Percentiles rank a stretch among this genome's conserved stretches.
phyloP scores from a whole-genome alignment of 1,140 invertebrate species.

The Probaryconus sp. region DNA sequence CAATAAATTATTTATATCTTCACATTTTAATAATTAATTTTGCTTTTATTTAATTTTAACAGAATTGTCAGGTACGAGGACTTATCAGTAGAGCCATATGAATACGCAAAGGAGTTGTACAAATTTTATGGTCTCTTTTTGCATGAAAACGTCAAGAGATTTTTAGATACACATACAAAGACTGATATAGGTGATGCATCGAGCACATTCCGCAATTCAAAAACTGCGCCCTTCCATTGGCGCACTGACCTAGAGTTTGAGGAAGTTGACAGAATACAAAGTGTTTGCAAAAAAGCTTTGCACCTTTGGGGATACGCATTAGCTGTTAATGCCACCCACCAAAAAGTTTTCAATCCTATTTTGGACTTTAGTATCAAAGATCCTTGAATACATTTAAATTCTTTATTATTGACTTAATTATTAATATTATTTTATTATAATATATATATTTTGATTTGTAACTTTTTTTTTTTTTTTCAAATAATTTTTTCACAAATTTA shows the following conservation, averaged over 20 bases:
- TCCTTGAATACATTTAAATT: constrained; percentile 21
- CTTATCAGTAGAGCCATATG: constrained; percentile 86
- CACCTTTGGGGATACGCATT: constrained; percentile 87
- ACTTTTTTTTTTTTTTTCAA: not conserved
- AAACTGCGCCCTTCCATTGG: constrained; percentile 91
- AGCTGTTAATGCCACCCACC: constrained; percentile 78
- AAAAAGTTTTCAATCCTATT: constrained; percentile 80
- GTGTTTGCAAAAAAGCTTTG: constrained; percentile 85
- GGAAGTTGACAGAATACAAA: constrained; percentile 84
- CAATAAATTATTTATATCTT: not conserved
- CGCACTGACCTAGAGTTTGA: constrained; percentile 84
- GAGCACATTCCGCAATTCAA: constrained; percentile 90
- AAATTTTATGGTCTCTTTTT: constrained; percentile 87
- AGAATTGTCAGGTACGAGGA: constrained; percentile 92
- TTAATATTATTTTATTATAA: no score
- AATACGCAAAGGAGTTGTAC: constrained; percentile 84
- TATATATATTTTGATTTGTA: constrained; percentile 9
- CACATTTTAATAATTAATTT: no score
- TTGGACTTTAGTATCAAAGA: constrained; percentile 70
- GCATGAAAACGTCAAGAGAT: constrained; percentile 83
- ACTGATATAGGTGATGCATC: constrained; percentile 87
- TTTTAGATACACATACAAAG: constrained; percentile 89
- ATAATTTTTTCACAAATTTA: no score
- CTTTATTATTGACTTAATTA: no score
- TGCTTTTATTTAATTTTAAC: constrained; percentile 55